Evolutionary conservation across 2,888 invertebrate genomes (phyloP), one percentile per base, ranked within the genome.

Genomic region (Cataglyphis cursor): DNA sequence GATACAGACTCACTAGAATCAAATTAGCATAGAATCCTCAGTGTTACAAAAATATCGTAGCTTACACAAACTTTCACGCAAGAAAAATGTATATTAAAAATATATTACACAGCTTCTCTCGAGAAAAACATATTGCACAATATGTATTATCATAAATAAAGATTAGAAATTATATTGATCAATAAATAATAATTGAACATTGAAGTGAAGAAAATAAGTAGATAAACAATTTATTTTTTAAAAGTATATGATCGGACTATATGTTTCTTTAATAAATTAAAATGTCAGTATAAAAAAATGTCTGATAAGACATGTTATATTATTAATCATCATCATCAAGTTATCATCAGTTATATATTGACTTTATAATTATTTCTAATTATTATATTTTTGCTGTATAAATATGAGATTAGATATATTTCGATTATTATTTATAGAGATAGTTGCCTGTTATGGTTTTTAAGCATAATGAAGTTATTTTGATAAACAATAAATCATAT

Each of bases 401-500:
- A 65, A 81, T 57, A 59, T 80, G 73, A 51, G 51, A 51, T 80
- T 80, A 72, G 59, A 80, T 80, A 51, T 51, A 80, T 73, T 73
- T 75, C 82, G 65, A 41, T 70, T 68, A 82, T 8, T 70, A 62
- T 73, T 59, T 44, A 73, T 73, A 73, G 74, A 80, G 35, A 72
- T 73, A 59, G 59, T 80, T 59, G 41, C 24, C n/a, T 70, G 57
- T 21, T 72, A 70, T n/a, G 48, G 5, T 59, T 57, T 72, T 72
- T 10, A 70, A 68, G 72, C 57, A 51, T 41, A 57, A 65, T 35
- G 1, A 59, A 78, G 31, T 78, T 35, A 21, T 59, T 44, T 72
- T 8, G 35, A 1, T 57, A 59, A 72, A 44, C 73, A 44, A 35
- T 21, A 41, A 24, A 38, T 51, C 18, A 54, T 28, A 28, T 72